Base-by-base conservation (phyloP, 2,797 vertebrate genomes). In the Acrocephalus scirpaceus region DNA sequence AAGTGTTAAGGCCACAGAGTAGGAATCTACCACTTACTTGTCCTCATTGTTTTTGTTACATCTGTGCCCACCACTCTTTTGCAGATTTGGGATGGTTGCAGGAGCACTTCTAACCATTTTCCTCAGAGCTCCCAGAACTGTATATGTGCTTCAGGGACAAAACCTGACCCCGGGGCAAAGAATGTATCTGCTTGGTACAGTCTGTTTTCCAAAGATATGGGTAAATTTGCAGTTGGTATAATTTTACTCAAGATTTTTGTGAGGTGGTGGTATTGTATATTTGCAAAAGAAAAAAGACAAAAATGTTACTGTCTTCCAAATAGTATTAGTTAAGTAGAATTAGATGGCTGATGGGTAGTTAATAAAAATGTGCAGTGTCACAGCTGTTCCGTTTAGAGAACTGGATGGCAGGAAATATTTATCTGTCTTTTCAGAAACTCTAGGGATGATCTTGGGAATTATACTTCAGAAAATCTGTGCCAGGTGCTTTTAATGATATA, bases 401-500 rank as follows among this genome's bases (percentile, higher is more conserved):
- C 40, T 53, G 34, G 26, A 79, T 79, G 29, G 50, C 47, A 91
- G 34, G 42, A 86, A 83, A 72, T 77, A 40, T 89, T 92, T 85
- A 40, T 71, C 75, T 75, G 30, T 64, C 64, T 87, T 87, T 87
- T 79, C 57, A 92, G 65, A 79, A 96, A 61, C 25, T 32, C n/a
- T 50, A 32, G 61, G 27, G 67, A 65, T 83, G 34, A 80, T 83
- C 57, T 65, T 54, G 30, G 54, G 78, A 88, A 79, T 83, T 83
- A 18, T 18, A 50, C 36, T 58, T 67, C 34, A 58, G 58, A 77
- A 95, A 91, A 88, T 93, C 62, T 88, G n/a, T 86, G 62, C 77
- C 62, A 95, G 73, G 62, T 75, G 56, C 38, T 77, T 88, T 72
- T 83, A 92, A 88, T 82, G 65, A 94, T 50, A 83, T 75, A 82